A percentile compares a stretch with the other conserved stretches of the same genome.
Evolutionary conservation across 1,140 invertebrate species (phyloP).

Genomic region (Pygmarrhopalites habei): DNA sequence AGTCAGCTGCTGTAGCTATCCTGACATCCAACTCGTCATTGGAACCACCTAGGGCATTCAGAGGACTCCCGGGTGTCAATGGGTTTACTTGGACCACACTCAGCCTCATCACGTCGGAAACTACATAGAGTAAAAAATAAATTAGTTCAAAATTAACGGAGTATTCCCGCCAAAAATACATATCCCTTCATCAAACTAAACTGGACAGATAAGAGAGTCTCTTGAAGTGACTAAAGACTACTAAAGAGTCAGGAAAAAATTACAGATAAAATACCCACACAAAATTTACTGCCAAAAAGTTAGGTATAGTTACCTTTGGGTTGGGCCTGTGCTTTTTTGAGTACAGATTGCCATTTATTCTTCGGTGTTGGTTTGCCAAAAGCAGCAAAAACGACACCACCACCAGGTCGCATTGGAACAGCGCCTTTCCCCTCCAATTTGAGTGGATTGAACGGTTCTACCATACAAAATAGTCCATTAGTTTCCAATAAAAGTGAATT

Average conservation of each 20-base stretch:
- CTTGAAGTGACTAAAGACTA: too few relatives aligned
- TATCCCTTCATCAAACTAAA: too few relatives aligned
- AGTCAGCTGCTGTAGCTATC: constrained; percentile 85
- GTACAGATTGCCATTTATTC: constrained; percentile 42
- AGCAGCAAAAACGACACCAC: constrained; percentile 21
- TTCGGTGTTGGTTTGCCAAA: constrained; percentile 40
- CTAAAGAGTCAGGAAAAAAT: too few relatives aligned
- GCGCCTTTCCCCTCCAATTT: constrained; percentile 32
- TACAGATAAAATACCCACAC: too few relatives aligned
- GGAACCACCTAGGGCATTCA: constrained; percentile 57
- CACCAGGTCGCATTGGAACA: background rate
- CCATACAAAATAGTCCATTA: too few relatives aligned
- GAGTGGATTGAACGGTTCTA: constrained; percentile 36
- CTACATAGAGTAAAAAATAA: too few relatives aligned
- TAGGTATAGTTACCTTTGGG: constrained; percentile 46
- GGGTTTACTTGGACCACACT: constrained; percentile 34
- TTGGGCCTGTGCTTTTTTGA: constrained; percentile 43
- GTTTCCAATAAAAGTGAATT: too few relatives aligned
- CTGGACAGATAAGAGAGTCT: too few relatives aligned
- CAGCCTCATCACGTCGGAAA: constrained; percentile 34
- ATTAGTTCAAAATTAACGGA: too few relatives aligned
- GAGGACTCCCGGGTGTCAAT: constrained; percentile 53
- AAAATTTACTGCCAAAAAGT: too few relatives aligned
- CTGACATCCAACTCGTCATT: constrained; percentile 63
- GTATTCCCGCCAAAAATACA: too few relatives aligned